Conservation (phyloP, 64 coral and sea anemone genomes). For the Pocillopora damicornis region DNA sequence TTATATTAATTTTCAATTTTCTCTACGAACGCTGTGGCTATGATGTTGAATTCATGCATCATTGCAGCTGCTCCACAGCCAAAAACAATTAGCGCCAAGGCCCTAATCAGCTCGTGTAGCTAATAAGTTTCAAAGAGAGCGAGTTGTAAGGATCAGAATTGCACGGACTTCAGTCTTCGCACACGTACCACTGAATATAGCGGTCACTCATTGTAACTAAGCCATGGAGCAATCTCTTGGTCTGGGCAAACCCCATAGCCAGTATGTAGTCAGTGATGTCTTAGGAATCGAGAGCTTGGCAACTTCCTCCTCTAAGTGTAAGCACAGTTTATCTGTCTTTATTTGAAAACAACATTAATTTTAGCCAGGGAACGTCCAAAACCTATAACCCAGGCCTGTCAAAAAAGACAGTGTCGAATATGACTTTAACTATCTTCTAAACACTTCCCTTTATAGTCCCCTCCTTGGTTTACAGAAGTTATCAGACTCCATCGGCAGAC, state of each 20-base stretch:
- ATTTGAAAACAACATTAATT: background rate
- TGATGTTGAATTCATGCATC: slow-evolving; percentile 41
- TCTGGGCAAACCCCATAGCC: slow-evolving; percentile 69
- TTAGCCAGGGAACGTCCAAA: background rate
- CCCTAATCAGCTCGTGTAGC: slow-evolving; percentile 83
- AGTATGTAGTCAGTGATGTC: slow-evolving; percentile 89
- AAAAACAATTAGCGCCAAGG: slow-evolving; percentile 74
- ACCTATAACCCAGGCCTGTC: background rate
- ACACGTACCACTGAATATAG: background rate
- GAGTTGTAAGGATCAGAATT: slow-evolving; percentile 32
- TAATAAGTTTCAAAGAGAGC: slow-evolving; percentile 75
- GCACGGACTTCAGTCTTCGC: slow-evolving; percentile 10
- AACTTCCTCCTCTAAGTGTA: slow-evolving; percentile 27
- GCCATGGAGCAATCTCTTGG: slow-evolving; percentile 66
- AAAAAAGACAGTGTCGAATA: background rate
- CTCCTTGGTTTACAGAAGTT: slow-evolving; percentile 86
- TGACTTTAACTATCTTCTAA: background rate
- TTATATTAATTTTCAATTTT: slow-evolving; percentile 91
- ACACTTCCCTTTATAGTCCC: slow-evolving; percentile 52
- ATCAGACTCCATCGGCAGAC: slow-evolving; percentile 40
- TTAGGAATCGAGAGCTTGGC: slow-evolving; percentile 72
- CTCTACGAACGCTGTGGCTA: slow-evolving; percentile 39
- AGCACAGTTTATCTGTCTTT: slow-evolving; percentile 4
- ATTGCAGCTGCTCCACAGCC: slow-evolving; percentile 62
- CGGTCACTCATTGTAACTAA: background rate